Percentiles rank a stretch among this genome's conserved stretches.
Evolutionary conservation across 2,888 invertebrate genomes (phyloP).

Genomic region (Cremastinae sp.): DNA sequence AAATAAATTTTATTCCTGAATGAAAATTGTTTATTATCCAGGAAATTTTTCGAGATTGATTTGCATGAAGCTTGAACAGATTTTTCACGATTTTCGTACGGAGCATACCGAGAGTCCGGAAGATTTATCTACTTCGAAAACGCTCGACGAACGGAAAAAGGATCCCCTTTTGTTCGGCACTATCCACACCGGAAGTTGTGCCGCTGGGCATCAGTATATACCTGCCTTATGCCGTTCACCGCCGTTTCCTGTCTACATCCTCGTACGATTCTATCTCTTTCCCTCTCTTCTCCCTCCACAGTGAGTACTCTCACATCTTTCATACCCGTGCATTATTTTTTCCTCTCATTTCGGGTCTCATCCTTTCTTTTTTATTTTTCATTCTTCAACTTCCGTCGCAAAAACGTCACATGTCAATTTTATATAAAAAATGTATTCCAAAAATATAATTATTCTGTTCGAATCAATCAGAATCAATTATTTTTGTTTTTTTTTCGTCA

Average conservation of each 20-base stretch:
- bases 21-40: too few species aligned
- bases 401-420: too few species aligned
- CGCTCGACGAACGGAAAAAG: slow-evolving; percentile 68
- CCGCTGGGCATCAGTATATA: slow-evolving; percentile 60
- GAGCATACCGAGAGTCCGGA: slow-evolving; percentile 59
- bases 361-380: slow-evolving; percentile 6
- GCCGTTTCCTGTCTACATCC: slow-evolving; percentile 61
- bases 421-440: too few species aligned
- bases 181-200: slow-evolving; percentile 79
- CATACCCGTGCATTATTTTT: slow-evolving; percentile 36
- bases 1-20: too few species aligned
- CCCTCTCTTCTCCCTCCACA: too few species aligned
- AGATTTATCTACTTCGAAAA: slow-evolving; percentile 68
- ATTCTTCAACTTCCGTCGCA: neutral
- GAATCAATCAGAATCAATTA: too few species aligned
- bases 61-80: too few species aligned
- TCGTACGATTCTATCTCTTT: slow-evolving; percentile 43
- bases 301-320: slow-evolving; percentile 33
- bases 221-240: slow-evolving; percentile 68
- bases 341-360: slow-evolving; percentile 37
- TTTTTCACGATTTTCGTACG: slow-evolving; percentile 13
- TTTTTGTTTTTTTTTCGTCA: too few species aligned
- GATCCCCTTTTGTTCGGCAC: slow-evolving; percentile 74
- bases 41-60: too few species aligned
- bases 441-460: too few species aligned